Evolutionary conservation across 2,797 vertebrate genomes (phyloP), one percentile per base, ranked within the genome.

Genomic region (Hoplostethus mediterraneus): DNA sequence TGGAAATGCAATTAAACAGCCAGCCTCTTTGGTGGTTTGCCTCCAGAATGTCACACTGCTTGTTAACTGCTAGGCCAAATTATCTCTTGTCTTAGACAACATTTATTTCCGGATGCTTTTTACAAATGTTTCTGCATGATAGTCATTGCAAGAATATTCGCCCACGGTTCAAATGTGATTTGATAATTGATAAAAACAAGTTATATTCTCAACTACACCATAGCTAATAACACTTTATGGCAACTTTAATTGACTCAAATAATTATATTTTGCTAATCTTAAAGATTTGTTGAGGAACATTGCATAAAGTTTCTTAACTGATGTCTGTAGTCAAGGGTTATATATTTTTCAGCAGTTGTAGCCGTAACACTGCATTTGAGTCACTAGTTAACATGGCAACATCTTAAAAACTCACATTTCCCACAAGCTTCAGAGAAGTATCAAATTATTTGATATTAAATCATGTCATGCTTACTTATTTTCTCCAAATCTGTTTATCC

Each of bases 21-120:
- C 81, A 91, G 87, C 78, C 88, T 88, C 87, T 88, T 89, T 89
- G 36, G 88, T 91, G 90, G 84, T 88, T 84, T 73, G 77, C 77
- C 80, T 91, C 86, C 90, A 90, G 87, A 91, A 88, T 87, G 87
- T 90, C 84, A 90, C 83, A 86, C 80, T 83, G 90, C 87, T 90
- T 87, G 89, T 87, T 88, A 90, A 86, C 87, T 83, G 81, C 84
- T 83, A 81, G 84, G 81, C 82, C 85, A 28, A 28, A 28, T 28
- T 28, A 75, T 89, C 3, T 89, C n/a, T 83, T 87, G 82, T 87
- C 83, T 84, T 81, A 66, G 80, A 72, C 81, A 49, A 47, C 73
- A 60, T 87, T 87, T 78, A 71, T 84, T 25, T 25, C 21, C 3
- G 51, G 14, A 52, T 52, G 51, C 16, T 54, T 28, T 63, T 54